These are phyloP conservation scores for Henricia sp. DNA, from an alignment of 53 echinoderm and acorn worm genomes.

Conservation along the genomic window DNA sequence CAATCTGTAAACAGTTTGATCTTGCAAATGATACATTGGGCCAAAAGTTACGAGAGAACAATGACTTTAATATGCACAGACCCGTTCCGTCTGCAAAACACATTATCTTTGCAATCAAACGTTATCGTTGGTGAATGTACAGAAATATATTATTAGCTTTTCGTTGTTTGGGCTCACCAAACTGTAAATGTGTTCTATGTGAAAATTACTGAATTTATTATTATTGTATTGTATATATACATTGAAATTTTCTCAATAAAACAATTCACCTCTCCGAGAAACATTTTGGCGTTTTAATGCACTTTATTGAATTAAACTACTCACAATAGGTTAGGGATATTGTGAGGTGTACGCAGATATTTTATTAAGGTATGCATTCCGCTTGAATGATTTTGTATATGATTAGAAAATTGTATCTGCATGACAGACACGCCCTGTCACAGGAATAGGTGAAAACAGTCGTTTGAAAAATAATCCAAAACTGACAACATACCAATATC, in stretches of 20 bases:
- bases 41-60: background rate
- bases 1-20: too few species aligned
- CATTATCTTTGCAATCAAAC: background rate
- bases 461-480: too few species aligned
- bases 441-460: too few species aligned
- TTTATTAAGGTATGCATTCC: too few species aligned
- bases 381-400: too few species aligned
- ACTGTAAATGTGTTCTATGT: conserved; percentile 56
- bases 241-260: conserved; percentile 53
- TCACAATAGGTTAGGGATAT: too few species aligned
- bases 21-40: too few species aligned
- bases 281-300: background rate
- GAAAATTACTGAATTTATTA: conserved; percentile 31
- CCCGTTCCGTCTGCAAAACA: background rate
- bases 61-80: background rate
- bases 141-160: background rate
- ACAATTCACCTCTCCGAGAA: conserved; percentile 34
- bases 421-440: too few species aligned
- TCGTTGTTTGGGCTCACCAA: background rate
- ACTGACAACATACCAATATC: too few species aligned
- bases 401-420: too few species aligned
- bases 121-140: background rate
- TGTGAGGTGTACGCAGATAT: too few species aligned
- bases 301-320: too few species aligned
- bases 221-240: conserved; percentile 61